phyloP scores from a whole-genome alignment of 30 jellyfish, hydroid and myxozoan genomes.

The Nemopilema nomurai region DNA sequence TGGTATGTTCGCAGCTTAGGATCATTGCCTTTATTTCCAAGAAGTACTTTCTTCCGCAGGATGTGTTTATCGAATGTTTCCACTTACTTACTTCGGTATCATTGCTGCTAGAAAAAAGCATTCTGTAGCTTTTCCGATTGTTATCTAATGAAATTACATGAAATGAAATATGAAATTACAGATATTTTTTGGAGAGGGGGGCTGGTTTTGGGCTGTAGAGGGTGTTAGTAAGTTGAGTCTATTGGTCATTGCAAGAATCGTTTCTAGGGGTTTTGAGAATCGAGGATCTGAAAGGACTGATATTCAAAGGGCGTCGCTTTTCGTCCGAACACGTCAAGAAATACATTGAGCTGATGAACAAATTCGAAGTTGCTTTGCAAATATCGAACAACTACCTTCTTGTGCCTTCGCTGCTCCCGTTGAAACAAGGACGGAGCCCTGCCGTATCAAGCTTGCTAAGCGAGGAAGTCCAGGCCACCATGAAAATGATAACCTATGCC shows the following conservation, averaged over 20 bases:
- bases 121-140: no score
- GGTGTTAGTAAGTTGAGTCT: no score
- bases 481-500: slow-evolving; percentile 71
- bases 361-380: slow-evolving; percentile 94
- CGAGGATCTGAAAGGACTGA: slow-evolving; percentile 75
- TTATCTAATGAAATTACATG: not conserved
- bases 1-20: slow-evolving; percentile 56
- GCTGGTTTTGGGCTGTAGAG: no score
- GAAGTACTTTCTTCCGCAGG: no score
- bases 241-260: no score
- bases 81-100: no score
- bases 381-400: slow-evolving; percentile 78
- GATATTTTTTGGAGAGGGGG: no score
- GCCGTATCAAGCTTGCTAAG: slow-evolving; percentile 56
- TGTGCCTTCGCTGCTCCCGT: slow-evolving; percentile 94
- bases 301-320: slow-evolving; percentile 82
- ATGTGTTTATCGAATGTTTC: no score
- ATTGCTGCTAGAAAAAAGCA: no score
- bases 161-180: not conserved
- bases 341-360: slow-evolving; percentile 89
- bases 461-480: slow-evolving; percentile 64
- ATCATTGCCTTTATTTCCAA: not conserved
- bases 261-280: slow-evolving; percentile 78
- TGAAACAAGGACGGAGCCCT: slow-evolving; percentile 68
- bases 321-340: slow-evolving; percentile 81